These are phyloP conservation scores for Oryzias celebensis DNA, from an alignment of 2,113 vertebrate genomes.

Conservation along the genomic window DNA sequence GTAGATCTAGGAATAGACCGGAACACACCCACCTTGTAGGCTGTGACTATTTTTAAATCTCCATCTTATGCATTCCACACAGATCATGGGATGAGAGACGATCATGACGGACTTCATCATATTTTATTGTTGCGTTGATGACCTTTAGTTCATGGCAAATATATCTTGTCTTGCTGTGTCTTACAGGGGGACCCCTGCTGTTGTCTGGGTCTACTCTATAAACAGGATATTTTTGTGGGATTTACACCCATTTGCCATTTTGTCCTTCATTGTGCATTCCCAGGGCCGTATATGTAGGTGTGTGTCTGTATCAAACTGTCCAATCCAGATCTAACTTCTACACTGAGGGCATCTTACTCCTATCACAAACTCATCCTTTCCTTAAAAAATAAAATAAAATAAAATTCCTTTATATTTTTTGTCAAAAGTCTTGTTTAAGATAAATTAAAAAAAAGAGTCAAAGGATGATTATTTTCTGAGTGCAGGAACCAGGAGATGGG, in stretches of 20 bases:
- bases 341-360: not conserved
- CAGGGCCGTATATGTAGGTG: conserved; percentile 27
- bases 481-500: conserved; percentile 14
- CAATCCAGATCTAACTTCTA: conserved; percentile 33
- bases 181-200: conserved; percentile 14
- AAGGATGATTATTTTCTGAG: conserved; percentile 48
- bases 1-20: conserved; percentile 56
- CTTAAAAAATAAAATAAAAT: no score
- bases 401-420: no score
- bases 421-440: conserved; percentile 12
- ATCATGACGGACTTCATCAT: conserved; percentile 34
- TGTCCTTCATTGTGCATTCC: conserved; percentile 38
- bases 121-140: conserved; percentile 43
- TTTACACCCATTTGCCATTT: conserved; percentile 53
- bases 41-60: conserved; percentile 40
- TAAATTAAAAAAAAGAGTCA: conserved; percentile 31
- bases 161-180: conserved; percentile 17
- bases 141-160: conserved; percentile 17
- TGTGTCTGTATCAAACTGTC: conserved; percentile 27
- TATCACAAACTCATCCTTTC: no score
- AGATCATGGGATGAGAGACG: conserved; percentile 56
- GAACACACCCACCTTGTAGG: conserved; percentile 43
- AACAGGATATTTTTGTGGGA: conserved; percentile 65
- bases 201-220: conserved; percentile 32
- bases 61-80: conserved; percentile 21